These are phyloP conservation scores for Teleiodes luculella DNA, from an alignment of 2,888 invertebrate genomes.

Conservation along the genomic window DNA sequence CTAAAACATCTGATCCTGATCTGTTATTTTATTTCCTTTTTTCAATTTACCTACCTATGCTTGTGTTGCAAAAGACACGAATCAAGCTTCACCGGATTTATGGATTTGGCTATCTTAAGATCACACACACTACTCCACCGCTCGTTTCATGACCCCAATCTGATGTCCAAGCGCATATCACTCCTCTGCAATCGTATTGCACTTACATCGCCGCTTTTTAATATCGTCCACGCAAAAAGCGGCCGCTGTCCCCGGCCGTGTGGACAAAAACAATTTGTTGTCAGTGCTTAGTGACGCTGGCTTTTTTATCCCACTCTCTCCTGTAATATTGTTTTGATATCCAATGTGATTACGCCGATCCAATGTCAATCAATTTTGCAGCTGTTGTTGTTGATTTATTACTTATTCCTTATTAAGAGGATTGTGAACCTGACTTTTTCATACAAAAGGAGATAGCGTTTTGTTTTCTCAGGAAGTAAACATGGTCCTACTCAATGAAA, in stretches of 20 bases:
- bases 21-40: no score
- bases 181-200: conserved; percentile 57
- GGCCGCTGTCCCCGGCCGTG: conserved; percentile 36
- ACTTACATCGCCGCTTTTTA: conserved; percentile 65
- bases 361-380: conserved; percentile 8
- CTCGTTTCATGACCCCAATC: conserved; percentile 36
- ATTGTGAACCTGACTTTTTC: no score
- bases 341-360: conserved; percentile 5
- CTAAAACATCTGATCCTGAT: no score
- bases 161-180: conserved; percentile 53
- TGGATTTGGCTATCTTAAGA: neutral
- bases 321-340: conserved; percentile 1
- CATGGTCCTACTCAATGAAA: no score
- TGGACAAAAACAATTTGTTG: conserved; percentile 58
- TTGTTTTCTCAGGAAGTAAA: no score
- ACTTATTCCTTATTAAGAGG: neutral
- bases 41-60: no score
- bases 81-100: no score
- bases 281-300: conserved; percentile 35
- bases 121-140: conserved; percentile 11
- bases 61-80: no score
- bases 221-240: conserved; percentile 56
- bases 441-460: no score
- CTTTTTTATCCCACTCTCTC: conserved; percentile 27
- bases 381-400: neutral